These are phyloP conservation scores for Mesembrinibis cayennensis DNA, from an alignment of 2,113 vertebrate genomes.

Conservation along the genomic window DNA sequence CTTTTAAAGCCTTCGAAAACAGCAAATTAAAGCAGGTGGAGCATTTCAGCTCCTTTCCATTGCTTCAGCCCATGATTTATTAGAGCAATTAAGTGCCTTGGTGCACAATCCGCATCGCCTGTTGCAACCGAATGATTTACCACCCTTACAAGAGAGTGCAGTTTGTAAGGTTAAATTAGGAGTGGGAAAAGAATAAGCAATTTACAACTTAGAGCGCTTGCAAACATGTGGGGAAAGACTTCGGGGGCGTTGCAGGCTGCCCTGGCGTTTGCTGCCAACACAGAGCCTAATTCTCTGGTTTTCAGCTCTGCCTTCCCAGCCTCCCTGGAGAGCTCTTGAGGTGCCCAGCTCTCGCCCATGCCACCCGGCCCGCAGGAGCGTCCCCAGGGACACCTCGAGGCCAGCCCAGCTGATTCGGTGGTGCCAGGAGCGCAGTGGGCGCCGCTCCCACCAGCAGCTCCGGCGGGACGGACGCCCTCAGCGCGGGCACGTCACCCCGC, in stretches of 20 bases:
- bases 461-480: fast-evolving
- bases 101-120: fast-evolving
- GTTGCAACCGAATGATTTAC: background rate
- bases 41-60: background rate
- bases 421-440: fast-evolving
- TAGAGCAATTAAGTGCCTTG: background rate
- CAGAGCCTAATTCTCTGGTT: background rate
- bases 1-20: background rate
- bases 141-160: fast-evolving
- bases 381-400: background rate
- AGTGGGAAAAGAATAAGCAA: background rate
- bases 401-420: background rate
- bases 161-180: background rate
- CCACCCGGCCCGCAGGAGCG: fast-evolving
- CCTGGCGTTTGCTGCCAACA: background rate
- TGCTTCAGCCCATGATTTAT: background rate
- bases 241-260: background rate
- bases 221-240: background rate
- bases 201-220: background rate
- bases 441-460: background rate
- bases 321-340: background rate
- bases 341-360: background rate
- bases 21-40: background rate
- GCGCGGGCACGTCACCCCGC: fast-evolving
- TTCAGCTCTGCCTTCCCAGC: background rate